Evolutionary conservation across 2,888 invertebrate genomes (phyloP).

Genomic region (Anagyrus pseudococci): DNA sequence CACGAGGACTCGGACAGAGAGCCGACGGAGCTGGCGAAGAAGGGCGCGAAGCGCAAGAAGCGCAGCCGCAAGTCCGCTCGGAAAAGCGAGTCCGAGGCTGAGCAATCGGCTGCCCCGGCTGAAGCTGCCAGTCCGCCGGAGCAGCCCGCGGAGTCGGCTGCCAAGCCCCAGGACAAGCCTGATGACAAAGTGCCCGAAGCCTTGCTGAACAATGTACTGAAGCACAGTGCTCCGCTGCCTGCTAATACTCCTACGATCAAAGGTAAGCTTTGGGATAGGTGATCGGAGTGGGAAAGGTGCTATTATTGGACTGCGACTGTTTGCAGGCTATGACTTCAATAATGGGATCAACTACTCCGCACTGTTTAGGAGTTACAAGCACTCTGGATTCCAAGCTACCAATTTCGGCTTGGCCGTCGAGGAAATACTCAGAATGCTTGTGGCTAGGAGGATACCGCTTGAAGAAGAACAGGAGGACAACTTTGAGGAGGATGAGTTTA

Average conservation of each 20-base stretch:
- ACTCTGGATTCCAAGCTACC: slow-evolving; percentile 97
- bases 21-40: slow-evolving; percentile 9
- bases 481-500: slow-evolving; percentile 81
- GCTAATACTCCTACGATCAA: slow-evolving; percentile 72
- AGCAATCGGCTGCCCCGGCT: background rate
- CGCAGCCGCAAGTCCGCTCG: background rate
- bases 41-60: slow-evolving; percentile 18
- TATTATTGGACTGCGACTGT: too few species aligned
- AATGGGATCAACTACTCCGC: slow-evolving; percentile 84
- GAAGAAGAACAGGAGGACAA: slow-evolving; percentile 71
- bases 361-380: slow-evolving; percentile 78
- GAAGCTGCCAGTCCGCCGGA: slow-evolving; percentile 8
- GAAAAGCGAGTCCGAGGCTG: slow-evolving; percentile 23
- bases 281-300: too few species aligned
- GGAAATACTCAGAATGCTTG: slow-evolving; percentile 90
- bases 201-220: slow-evolving; percentile 76
- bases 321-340: slow-evolving; percentile 91
- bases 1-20: too few species aligned
- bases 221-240: slow-evolving; percentile 73
- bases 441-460: slow-evolving; percentile 70
- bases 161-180: slow-evolving; percentile 8
- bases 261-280: slow-evolving; percentile 51
- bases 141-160: background rate
- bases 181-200: slow-evolving; percentile 60
- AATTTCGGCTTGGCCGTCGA: slow-evolving; percentile 89